phyloP scores from a whole-genome alignment of 2,113 vertebrate species.

The Haliaeetus leucogaster region DNA sequence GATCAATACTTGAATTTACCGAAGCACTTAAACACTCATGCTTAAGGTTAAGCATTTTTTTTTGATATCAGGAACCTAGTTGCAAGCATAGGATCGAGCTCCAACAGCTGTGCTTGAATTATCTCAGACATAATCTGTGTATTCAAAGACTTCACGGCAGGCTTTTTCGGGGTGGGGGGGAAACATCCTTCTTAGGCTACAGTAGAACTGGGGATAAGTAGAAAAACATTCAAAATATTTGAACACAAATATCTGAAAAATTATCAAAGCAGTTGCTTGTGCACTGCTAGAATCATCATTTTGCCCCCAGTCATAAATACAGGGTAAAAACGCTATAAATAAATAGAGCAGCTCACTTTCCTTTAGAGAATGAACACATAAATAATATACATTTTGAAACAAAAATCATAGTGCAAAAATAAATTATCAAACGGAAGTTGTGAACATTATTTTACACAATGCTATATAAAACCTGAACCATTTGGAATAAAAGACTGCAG shows the following conservation, averaged over 20 bases:
- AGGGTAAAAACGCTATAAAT: slow-evolving; percentile 62
- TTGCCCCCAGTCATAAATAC: slow-evolving; percentile 38
- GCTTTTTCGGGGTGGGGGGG: not conserved
- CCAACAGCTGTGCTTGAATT: not conserved
- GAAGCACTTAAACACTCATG: not conserved
- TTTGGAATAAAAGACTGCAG: slow-evolving; percentile 68
- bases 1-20: not conserved
- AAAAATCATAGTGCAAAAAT: slow-evolving; percentile 75
- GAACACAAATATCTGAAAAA: slow-evolving; percentile 18
- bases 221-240: slow-evolving; percentile 39
- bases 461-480: slow-evolving; percentile 73
- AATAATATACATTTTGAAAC: slow-evolving; percentile 67
- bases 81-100: not conserved
- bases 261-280: slow-evolving; percentile 13
- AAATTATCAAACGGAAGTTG: slow-evolving; percentile 73
- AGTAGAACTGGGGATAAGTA: not conserved
- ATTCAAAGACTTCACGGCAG: not conserved
- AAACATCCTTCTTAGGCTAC: not conserved
- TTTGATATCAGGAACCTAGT: not conserved
- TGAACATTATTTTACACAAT: slow-evolving; percentile 71
- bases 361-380: slow-evolving; percentile 62
- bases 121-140: not conserved
- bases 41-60: not conserved
- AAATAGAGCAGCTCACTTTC: slow-evolving; percentile 68
- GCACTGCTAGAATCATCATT: slow-evolving; percentile 34